Percentiles rank a stretch among this genome's conserved stretches.
These are phyloP conservation scores for Taenaris catops DNA, from an alignment of 2,888 invertebrate species.

Conservation along the genomic window DNA sequence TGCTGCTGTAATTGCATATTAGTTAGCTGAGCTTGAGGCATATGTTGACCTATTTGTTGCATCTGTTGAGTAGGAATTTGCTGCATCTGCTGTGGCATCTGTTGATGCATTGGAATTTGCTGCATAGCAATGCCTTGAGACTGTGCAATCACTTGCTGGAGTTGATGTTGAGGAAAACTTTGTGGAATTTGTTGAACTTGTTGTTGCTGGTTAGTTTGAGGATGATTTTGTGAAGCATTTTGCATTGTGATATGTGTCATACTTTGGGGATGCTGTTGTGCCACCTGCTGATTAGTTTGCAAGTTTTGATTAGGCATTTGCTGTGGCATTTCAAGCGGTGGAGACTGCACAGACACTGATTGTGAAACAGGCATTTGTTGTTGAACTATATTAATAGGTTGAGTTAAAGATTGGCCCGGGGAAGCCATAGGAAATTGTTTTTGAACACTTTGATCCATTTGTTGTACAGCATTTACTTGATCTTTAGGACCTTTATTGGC, in stretches of 20 bases:
- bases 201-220: conserved; percentile 60
- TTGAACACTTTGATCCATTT: conserved; percentile 69
- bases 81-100: conserved; percentile 75
- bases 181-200: conserved; percentile 76
- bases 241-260: conserved; percentile 76
- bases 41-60: conserved; percentile 72
- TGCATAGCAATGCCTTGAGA: conserved; percentile 73
- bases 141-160: conserved; percentile 74
- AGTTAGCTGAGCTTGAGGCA: conserved; percentile 66
- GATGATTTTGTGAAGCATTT: conserved; percentile 55
- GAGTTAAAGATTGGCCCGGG: conserved; percentile 73
- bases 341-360: conserved; percentile 70
- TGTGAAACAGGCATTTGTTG: conserved; percentile 68
- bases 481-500: conserved; percentile 71
- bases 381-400: conserved; percentile 65
- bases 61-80: conserved; percentile 75
- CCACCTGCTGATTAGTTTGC: conserved; percentile 61
- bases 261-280: conserved; percentile 71
- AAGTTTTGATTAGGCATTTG: conserved; percentile 69
- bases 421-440: conserved; percentile 76
- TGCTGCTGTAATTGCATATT: conserved; percentile 76
- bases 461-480: conserved; percentile 68
- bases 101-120: conserved; percentile 75
- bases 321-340: conserved; percentile 73
- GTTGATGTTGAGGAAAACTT: conserved; percentile 75